Conservation (phyloP, 2,888 invertebrate species). For the Sussaba pulchella region DNA sequence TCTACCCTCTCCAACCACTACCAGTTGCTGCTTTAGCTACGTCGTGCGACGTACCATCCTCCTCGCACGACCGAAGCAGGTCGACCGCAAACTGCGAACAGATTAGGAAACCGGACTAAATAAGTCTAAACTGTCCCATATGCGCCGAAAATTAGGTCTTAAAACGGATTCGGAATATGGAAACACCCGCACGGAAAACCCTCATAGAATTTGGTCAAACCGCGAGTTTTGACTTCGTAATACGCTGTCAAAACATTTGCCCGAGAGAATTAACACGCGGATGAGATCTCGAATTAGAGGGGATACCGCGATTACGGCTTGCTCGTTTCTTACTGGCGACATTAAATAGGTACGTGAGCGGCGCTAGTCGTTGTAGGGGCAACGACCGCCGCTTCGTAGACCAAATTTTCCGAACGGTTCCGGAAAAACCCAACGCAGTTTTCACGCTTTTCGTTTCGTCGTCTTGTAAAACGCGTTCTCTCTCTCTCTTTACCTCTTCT, state of each 20-base stretch:
- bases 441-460: background rate
- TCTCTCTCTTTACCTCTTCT: slow-evolving; percentile 16
- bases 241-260: slow-evolving; percentile 62
- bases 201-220: slow-evolving; percentile 51
- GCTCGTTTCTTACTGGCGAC: too few species aligned
- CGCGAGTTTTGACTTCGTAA: slow-evolving; percentile 62
- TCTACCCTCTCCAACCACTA: background rate
- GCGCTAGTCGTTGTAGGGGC: too few species aligned
- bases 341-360: slow-evolving; percentile 17
- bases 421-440: slow-evolving; percentile 20
- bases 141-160: slow-evolving; percentile 41
- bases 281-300: too few species aligned
- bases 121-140: slow-evolving; percentile 65
- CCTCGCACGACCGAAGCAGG: slow-evolving; percentile 22
- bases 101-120: slow-evolving; percentile 54
- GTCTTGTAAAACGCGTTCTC: slow-evolving; percentile 8
- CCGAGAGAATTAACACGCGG: slow-evolving; percentile 24
- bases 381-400: background rate
- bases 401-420: slow-evolving; percentile 6
- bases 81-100: slow-evolving; percentile 36
- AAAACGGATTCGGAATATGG: slow-evolving; percentile 28
- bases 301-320: too few species aligned
- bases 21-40: too few species aligned
- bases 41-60: background rate
- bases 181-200: slow-evolving; percentile 44